Percentiles rank a stretch among this genome's conserved stretches.
phyloP scores from a whole-genome alignment of 2,888 invertebrate species.

The Coenonympha arcania region DNA sequence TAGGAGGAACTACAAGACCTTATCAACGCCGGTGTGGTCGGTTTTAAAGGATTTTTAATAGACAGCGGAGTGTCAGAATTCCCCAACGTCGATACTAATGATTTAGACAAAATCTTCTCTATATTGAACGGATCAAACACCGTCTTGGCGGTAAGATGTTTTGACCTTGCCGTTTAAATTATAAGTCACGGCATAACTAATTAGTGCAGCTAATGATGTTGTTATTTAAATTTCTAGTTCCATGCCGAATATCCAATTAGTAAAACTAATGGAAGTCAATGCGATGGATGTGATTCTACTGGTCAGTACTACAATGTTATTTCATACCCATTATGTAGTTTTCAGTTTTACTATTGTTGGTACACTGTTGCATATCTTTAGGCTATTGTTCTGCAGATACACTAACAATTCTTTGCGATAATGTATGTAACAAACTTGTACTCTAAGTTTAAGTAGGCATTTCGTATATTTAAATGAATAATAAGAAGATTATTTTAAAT shows the following conservation, averaged over 20 bases:
- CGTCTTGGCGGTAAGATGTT: slow-evolving; percentile 75
- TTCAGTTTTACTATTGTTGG: neutral
- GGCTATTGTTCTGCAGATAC: neutral
- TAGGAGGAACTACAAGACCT: slow-evolving; percentile 72
- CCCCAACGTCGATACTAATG: slow-evolving; percentile 69
- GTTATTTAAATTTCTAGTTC: slow-evolving; percentile 67
- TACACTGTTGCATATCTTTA: neutral
- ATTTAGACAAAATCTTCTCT: slow-evolving; percentile 71
- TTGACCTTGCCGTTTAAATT: neutral
- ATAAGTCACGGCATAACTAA: neutral
- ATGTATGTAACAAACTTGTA: too few relatives aligned
- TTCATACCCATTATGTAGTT: neutral
- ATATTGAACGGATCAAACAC: slow-evolving; percentile 73
- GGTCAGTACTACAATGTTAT: slow-evolving; percentile 3
- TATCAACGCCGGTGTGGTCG: slow-evolving; percentile 77
- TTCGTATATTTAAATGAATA: too few relatives aligned
- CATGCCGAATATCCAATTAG: slow-evolving; percentile 76
- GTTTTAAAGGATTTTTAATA: slow-evolving; percentile 80
- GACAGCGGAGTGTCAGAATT: slow-evolving; percentile 79
- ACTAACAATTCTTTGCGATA: neutral
- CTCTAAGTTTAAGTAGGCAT: too few relatives aligned
- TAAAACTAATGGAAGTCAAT: slow-evolving; percentile 11
- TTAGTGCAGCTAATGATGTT: neutral
- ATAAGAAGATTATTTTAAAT: too few relatives aligned
- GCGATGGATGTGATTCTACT: slow-evolving; percentile 17